These are phyloP conservation scores for Stictocephala bisonia DNA, from an alignment of 2,888 invertebrate genomes.

Conservation along the genomic window DNA sequence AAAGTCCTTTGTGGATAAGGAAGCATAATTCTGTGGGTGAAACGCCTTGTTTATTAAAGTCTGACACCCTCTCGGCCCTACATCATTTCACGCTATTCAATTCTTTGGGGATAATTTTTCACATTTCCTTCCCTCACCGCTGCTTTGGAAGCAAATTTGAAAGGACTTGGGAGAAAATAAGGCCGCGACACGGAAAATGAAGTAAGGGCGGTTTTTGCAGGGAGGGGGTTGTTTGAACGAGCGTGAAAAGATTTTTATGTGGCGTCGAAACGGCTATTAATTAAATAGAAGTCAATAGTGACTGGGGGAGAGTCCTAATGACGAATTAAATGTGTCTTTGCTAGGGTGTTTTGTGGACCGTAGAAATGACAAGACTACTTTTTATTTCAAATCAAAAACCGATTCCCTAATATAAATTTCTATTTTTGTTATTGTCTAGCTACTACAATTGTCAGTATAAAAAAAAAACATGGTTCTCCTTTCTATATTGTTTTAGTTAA, in stretches of 20 bases:
- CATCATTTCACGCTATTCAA: constrained; percentile 34
- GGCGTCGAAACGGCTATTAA: constrained; percentile 43
- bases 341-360: no score
- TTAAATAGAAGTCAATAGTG: constrained; percentile 35
- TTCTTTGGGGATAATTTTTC: constrained; percentile 41
- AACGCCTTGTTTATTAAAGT: constrained; percentile 34
- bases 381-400: no score
- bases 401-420: no score
- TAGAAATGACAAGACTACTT: no score
- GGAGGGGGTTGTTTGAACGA: constrained; percentile 20
- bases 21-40: constrained; percentile 39
- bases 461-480: no score
- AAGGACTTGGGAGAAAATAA: constrained; percentile 11
- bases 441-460: no score
- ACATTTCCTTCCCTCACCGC: constrained; percentile 31
- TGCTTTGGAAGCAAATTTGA: constrained; percentile 23
- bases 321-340: constrained; percentile 37
- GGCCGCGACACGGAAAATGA: constrained; percentile 37
- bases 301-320: constrained; percentile 14
- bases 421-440: no score
- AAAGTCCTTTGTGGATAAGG: constrained; percentile 26
- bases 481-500: no score
- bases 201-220: no score
- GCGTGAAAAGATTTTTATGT: constrained; percentile 42
- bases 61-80: constrained; percentile 15